phyloP scores from a whole-genome alignment of 2,888 invertebrate species.

The Monopis laevigella region DNA sequence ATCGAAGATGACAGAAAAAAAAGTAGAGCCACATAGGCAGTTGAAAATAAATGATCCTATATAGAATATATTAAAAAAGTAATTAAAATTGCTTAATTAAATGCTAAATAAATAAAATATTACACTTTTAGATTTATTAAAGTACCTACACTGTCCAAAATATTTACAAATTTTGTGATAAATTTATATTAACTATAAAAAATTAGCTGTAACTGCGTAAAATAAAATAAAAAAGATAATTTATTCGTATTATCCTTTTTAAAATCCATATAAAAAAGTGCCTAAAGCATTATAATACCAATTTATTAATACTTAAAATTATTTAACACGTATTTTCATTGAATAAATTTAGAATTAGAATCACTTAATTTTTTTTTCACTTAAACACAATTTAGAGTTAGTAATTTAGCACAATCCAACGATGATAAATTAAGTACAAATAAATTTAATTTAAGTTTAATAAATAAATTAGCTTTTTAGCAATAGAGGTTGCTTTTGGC shows the following conservation, averaged over 20 bases:
- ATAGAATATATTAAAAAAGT: no score
- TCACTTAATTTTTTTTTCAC: slow-evolving; percentile 8
- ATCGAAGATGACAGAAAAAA: no score
- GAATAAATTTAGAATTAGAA: slow-evolving; percentile 19
- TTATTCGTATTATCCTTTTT: background rate
- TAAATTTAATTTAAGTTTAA: slow-evolving; percentile 4
- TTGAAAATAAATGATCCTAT: no score
- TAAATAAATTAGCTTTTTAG: slow-evolving; percentile 52
- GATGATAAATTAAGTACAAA: background rate
- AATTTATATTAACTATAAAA: slow-evolving; percentile 27
- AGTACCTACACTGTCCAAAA: slow-evolving; percentile 48
- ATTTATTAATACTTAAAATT: slow-evolving; percentile 21
- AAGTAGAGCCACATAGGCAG: no score
- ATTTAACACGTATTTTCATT: slow-evolving; percentile 26
- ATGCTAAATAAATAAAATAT: no score
- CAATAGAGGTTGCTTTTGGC: slow-evolving; percentile 55
- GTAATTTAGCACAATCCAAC: slow-evolving; percentile 26
- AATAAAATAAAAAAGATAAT: background rate
- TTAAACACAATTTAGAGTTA: slow-evolving; percentile 1
- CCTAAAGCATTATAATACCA: slow-evolving; percentile 24
- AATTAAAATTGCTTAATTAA: no score
- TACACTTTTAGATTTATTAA: slow-evolving; percentile 4
- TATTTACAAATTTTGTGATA: slow-evolving; percentile 59
- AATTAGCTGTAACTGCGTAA: background rate
- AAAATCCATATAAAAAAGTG: slow-evolving; percentile 11